Conservation (phyloP, 2,888 invertebrate species). For the Iselma pallidipennis region DNA sequence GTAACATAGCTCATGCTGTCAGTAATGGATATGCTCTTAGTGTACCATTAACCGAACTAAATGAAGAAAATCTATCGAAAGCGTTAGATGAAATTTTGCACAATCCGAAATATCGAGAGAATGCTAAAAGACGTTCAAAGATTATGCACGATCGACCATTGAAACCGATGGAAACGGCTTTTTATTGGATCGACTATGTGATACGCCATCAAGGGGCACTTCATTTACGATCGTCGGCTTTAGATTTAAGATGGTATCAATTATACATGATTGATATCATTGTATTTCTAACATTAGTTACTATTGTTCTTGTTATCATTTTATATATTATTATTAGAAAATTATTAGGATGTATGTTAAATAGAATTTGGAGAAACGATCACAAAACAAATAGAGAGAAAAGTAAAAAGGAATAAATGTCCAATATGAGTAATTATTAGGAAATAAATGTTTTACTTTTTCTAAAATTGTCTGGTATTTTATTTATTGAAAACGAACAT, state of each 20-base stretch:
- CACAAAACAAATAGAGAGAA: background rate
- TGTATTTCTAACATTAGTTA: slow-evolving; percentile 4
- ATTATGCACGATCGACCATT: slow-evolving; percentile 31
- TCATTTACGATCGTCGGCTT: slow-evolving; percentile 31
- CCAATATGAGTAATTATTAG: no score
- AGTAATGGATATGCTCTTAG: slow-evolving; percentile 33
- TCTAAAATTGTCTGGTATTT: no score
- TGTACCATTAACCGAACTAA: slow-evolving; percentile 28
- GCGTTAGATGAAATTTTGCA: slow-evolving; percentile 33
- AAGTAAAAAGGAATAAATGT: background rate
- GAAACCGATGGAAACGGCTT: slow-evolving; percentile 31
- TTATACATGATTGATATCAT: slow-evolving; percentile 30
- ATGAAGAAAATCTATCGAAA: slow-evolving; percentile 27
- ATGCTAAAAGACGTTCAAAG: slow-evolving; percentile 25
- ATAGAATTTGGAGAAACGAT: background rate
- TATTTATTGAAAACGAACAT: no score
- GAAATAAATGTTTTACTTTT: no score
- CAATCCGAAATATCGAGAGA: slow-evolving; percentile 32
- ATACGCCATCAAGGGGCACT: slow-evolving; percentile 34
- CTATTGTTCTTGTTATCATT: background rate
- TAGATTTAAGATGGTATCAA: slow-evolving; percentile 38
- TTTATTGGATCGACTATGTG: slow-evolving; percentile 39
- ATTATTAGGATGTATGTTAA: background rate
- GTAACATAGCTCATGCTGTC: slow-evolving; percentile 56
- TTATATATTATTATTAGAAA: background rate